These are phyloP conservation scores for Sterna hirundo DNA, from an alignment of 2,113 vertebrate species.

Conservation along the genomic window DNA sequence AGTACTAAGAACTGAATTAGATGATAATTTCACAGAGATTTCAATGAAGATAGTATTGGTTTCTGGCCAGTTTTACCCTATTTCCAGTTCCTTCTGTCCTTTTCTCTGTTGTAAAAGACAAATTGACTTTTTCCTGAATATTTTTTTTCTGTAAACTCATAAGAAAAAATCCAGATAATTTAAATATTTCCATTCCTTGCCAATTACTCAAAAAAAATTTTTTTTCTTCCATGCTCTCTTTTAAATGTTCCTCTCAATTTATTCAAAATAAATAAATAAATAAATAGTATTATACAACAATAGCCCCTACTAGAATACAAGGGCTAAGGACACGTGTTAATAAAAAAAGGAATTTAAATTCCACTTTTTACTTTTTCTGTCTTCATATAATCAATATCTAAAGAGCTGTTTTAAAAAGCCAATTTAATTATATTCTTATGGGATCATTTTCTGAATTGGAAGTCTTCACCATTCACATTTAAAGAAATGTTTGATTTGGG, in stretches of 20 bases:
- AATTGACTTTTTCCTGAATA: neutral
- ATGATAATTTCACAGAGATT: neutral
- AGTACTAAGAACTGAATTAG: neutral
- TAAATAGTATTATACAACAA: neutral
- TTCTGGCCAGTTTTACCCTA: neutral
- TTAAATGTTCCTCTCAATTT: neutral
- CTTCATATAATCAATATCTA: neutral
- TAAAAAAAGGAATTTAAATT: neutral
- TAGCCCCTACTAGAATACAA: neutral
- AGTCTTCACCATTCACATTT: neutral
- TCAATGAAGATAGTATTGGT: neutral
- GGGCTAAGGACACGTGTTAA: rapidly evolving
- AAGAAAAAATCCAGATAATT: neutral
- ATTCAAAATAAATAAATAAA: neutral
- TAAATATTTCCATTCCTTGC: neutral
- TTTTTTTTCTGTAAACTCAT: neutral
- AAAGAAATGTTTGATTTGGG: neutral
- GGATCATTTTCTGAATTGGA: neutral
- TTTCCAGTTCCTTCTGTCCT: neutral
- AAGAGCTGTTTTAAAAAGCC: neutral
- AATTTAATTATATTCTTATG: neutral
- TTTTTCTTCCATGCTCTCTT: neutral
- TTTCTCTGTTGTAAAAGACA: neutral
- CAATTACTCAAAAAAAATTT: neutral
- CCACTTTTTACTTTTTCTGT: neutral